phyloP scores from a whole-genome alignment of 2,888 invertebrate species.

The Omphaloscelis lunosa region DNA sequence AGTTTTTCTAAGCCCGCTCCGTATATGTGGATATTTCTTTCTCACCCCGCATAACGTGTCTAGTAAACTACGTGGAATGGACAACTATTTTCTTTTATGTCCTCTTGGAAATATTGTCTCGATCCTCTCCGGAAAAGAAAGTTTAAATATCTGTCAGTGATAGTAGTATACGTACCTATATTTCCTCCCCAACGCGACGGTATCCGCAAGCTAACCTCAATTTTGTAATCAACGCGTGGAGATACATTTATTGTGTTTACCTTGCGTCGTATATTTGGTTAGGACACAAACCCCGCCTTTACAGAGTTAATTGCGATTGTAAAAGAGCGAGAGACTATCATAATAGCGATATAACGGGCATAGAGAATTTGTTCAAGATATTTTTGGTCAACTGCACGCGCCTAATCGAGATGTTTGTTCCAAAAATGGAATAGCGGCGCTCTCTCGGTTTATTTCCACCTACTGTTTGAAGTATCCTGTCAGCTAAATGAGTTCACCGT shows the following conservation, averaged over 20 bases:
- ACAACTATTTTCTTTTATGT: conserved; percentile 54
- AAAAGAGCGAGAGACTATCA: conserved; percentile 62
- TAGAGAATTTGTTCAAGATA: conserved; percentile 67
- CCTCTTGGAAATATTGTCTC: conserved; percentile 22
- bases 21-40: conserved; percentile 69
- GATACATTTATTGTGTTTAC: conserved; percentile 70
- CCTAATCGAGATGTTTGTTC: conserved; percentile 77
- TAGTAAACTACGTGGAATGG: conserved; percentile 53
- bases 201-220: conserved; percentile 57
- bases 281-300: conserved; percentile 75
- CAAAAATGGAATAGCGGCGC: conserved; percentile 74
- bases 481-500: conserved; percentile 76
- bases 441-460: conserved; percentile 78
- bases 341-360: conserved; percentile 62
- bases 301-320: conserved; percentile 77
- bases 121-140: conserved; percentile 21
- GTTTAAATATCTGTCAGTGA: conserved; percentile 35
- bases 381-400: conserved; percentile 71
- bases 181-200: conserved; percentile 32
- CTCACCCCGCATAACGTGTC: conserved; percentile 58
- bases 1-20: conserved; percentile 79
- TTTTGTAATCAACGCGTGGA: conserved; percentile 67
- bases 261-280: conserved; percentile 77
- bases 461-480: conserved; percentile 78
- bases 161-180: conserved; percentile 21